These are phyloP conservation scores for Fratercula arctica DNA, from an alignment of 2,797 vertebrate species.

Conservation along the genomic window DNA sequence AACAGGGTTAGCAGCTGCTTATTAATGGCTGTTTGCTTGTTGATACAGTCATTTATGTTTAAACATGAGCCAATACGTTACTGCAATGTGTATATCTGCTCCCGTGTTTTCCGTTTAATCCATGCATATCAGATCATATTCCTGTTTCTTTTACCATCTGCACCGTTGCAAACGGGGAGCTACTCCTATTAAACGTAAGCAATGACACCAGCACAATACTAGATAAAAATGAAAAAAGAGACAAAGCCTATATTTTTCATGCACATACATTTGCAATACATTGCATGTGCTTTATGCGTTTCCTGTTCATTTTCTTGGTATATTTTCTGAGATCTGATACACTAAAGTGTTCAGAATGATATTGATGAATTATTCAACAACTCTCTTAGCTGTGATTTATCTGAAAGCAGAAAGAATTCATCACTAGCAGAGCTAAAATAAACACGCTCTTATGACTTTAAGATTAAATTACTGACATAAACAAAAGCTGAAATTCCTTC, in stretches of 20 bases:
- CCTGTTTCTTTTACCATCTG: not conserved
- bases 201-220: not conserved
- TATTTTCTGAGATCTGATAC: slow-evolving; percentile 44
- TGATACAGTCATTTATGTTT: slow-evolving; percentile 63
- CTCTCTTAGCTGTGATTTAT: slow-evolving; percentile 69
- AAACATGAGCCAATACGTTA: slow-evolving; percentile 64
- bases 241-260: not conserved
- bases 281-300: slow-evolving; percentile 46
- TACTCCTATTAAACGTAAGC: not conserved
- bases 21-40: slow-evolving; percentile 68
- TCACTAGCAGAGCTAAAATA: slow-evolving; percentile 70
- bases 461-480: slow-evolving; percentile 74
- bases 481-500: slow-evolving; percentile 67
- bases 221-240: not conserved
- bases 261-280: slow-evolving; percentile 13
- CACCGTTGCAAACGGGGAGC: not conserved
- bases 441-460: slow-evolving; percentile 58
- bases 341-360: slow-evolving; percentile 50
- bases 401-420: slow-evolving; percentile 66
- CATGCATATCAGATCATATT: slow-evolving; percentile 22
- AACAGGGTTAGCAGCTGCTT: slow-evolving; percentile 64
- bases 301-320: slow-evolving; percentile 47
- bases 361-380: slow-evolving; percentile 61
- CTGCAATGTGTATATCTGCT: slow-evolving; percentile 34
- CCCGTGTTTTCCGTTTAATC: slow-evolving; percentile 54